These are phyloP conservation scores for Arctocebus calabarensis DNA, from an alignment of 2,797 vertebrate species.

Conservation along the genomic window DNA sequence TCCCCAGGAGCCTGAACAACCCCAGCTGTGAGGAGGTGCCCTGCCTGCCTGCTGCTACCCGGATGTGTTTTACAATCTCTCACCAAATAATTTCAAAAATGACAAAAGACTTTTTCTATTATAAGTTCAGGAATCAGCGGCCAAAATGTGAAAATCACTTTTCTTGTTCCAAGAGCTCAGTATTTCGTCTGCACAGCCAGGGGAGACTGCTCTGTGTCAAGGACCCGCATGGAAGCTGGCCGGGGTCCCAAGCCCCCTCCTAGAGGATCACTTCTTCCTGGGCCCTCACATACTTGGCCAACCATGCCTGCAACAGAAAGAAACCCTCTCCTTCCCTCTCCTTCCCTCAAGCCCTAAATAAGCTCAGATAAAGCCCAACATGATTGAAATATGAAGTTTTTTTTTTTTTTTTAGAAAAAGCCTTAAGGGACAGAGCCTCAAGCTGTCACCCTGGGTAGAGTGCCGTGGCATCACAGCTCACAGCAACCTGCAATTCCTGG, in stretches of 20 bases:
- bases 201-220: rapidly evolving
- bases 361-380: too few species aligned
- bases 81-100: conserved; percentile 29
- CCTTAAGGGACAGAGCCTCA: too few species aligned
- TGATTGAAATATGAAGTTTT: rapidly evolving
- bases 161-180: neutral
- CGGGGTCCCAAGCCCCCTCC: neutral
- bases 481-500: too few species aligned
- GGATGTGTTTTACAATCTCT: neutral
- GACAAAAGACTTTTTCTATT: neutral
- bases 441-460: too few species aligned
- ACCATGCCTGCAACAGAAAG: neutral
- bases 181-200: neutral
- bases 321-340: neutral
- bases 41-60: neutral
- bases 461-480: too few species aligned
- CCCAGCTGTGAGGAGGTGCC: neutral
- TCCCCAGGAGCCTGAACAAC: neutral
- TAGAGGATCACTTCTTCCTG: neutral
- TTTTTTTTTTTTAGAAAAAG: too few species aligned
- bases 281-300: neutral
- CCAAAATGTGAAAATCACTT: neutral
- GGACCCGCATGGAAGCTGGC: too few species aligned
- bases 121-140: neutral
- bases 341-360: neutral